Evolutionary conservation across 2,888 invertebrate genomes (phyloP), one percentile per base, ranked within the genome.

Genomic region (Agrotis clavis): DNA sequence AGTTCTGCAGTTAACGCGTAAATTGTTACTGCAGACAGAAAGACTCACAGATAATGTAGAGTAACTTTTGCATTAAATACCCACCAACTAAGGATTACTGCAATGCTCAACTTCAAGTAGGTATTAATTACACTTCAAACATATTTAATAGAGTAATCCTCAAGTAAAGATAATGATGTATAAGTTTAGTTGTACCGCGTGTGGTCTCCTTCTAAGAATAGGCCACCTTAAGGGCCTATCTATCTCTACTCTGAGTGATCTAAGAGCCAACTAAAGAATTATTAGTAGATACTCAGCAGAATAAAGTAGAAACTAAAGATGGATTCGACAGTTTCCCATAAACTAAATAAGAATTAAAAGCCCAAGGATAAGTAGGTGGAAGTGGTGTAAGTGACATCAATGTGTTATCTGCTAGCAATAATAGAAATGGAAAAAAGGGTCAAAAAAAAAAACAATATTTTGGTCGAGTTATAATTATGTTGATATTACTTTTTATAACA

Each of bases 161-260:
- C 21, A 47, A 41, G 18, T 63, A 41, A 79, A 48, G 30, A 56
- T 63, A 63, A 53, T 60, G 14, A 67, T n/a, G 30, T 35, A 16
- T 3, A 67, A 25, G 41, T n/a, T 47, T 19, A 54, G 5, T 4
- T 45, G 30, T 57, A 51, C 3, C 68, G 53, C 21, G 64, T 56
- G 74, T 80, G 75, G 74, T 79, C 67, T 7, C 11, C 11, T 9
- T 11, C 56, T 66, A 35, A 53, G 41, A 63, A 68, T 51, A 63
- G 45, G 11, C 16, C 4, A 30, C 30, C 9, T 14, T 41, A 35
- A 30, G 57, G 48, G 30, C 7, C n/a, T 30, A 21, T 11, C 4
- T 21, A 57, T 47, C 16, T 45, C 9, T 2, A 56, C 18, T 30
- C 13, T 57, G 56, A 25, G 13, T 62, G 61, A 21, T 47, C 21